Percentiles rank a stretch among this genome's conserved stretches.
Conservation (phyloP, 2,888 invertebrate species). For the Apotomis capreana region DNA sequence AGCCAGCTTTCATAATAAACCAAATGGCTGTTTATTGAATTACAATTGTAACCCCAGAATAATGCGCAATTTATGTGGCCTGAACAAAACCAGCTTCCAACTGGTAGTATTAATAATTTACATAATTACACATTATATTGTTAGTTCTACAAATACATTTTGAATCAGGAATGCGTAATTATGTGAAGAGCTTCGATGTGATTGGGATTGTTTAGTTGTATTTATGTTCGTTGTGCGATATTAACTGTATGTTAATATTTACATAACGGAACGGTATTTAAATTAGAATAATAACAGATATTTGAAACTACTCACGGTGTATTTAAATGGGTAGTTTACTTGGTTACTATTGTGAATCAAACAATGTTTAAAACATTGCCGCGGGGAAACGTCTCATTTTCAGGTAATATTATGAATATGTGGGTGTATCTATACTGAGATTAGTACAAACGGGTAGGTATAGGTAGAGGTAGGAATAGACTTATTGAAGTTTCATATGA, state of each 20-base stretch:
- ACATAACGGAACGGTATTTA: neutral
- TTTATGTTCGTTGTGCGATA: neutral
- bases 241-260: neutral
- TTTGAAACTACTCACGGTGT: neutral
- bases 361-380: too few species aligned
- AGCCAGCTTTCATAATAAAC: constrained; percentile 20
- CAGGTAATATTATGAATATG: too few species aligned
- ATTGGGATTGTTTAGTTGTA: neutral
- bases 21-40: constrained; percentile 26
- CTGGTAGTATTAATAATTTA: neutral
- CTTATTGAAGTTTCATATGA: too few species aligned
- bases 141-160: neutral
- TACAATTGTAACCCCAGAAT: constrained; percentile 21
- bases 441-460: too few species aligned
- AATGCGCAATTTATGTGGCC: constrained; percentile 8
- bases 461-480: too few species aligned
- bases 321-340: too few species aligned
- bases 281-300: neutral
- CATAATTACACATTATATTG: neutral
- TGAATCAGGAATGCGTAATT: constrained; percentile 3
- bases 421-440: too few species aligned
- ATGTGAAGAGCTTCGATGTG: neutral
- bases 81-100: neutral
- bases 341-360: too few species aligned
- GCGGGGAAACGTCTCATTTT: too few species aligned